These are phyloP conservation scores for Pollenia angustigena DNA, from an alignment of 2,888 invertebrate genomes.

Conservation along the genomic window DNA sequence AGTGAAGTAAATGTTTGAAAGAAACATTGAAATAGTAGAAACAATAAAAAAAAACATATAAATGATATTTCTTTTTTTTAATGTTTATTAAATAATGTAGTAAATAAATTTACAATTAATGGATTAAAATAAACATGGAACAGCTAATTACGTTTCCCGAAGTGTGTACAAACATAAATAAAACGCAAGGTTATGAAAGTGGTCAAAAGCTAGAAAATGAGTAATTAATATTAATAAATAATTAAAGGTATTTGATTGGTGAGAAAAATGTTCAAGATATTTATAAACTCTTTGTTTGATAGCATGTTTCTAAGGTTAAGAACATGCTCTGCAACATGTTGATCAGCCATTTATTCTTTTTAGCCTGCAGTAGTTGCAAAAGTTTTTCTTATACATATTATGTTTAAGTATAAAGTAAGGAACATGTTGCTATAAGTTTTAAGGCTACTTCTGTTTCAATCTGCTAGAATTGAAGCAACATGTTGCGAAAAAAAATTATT, in stretches of 20 bases:
- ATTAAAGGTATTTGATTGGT: background rate
- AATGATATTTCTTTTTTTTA: slow-evolving; percentile 37
- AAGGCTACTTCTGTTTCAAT: no score
- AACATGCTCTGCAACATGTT: no score
- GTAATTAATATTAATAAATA: slow-evolving; percentile 20
- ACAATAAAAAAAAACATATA: slow-evolving; percentile 37
- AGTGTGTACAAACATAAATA: background rate
- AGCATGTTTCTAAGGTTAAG: no score
- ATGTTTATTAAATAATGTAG: slow-evolving; percentile 63
- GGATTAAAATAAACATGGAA: slow-evolving; percentile 44
- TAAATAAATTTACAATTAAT: slow-evolving; percentile 60
- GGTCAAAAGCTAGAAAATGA: slow-evolving; percentile 15
- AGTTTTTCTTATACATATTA: no score
- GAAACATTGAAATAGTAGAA: slow-evolving; percentile 7
- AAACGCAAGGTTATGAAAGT: slow-evolving; percentile 20
- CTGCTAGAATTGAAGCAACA: no score
- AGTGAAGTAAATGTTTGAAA: background rate
- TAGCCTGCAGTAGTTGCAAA: no score
- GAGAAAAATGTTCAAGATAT: background rate
- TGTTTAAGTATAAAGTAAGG: no score
- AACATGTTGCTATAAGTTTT: no score
- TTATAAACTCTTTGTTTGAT: no score
- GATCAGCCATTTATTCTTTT: no score
- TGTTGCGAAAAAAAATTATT: no score
- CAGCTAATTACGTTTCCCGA: slow-evolving; percentile 58